Evolutionary conservation across 53 echinoderm and acorn worm genomes (phyloP).

Genomic region (Antedon mediterranea): DNA sequence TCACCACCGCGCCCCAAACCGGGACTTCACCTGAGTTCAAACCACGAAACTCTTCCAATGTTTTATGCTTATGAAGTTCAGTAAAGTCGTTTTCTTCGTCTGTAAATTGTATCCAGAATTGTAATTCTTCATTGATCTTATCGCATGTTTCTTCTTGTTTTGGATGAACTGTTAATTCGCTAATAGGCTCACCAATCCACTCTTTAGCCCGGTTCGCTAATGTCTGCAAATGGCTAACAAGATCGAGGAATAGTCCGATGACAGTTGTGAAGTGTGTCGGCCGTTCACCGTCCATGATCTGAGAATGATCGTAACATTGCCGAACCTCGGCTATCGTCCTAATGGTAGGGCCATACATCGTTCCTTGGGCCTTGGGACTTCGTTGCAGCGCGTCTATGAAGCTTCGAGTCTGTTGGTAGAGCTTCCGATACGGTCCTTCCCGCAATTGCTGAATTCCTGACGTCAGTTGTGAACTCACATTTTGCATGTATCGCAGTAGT

Average conservation of each 20-base stretch:
- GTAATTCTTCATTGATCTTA: slow-evolving; percentile 44
- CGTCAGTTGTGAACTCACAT: slow-evolving; percentile 50
- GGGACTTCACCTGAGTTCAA: slow-evolving; percentile 81
- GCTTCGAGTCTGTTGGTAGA: slow-evolving; percentile 80
- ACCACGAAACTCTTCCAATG: slow-evolving; percentile 78
- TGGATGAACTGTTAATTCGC: slow-evolving; percentile 55
- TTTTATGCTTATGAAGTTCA: slow-evolving; percentile 65
- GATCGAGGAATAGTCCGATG: slow-evolving; percentile 40
- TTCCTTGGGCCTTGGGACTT: slow-evolving; percentile 44
- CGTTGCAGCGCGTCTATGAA: slow-evolving; percentile 70
- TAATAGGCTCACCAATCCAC: slow-evolving; percentile 62
- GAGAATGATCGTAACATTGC: slow-evolving; percentile 63
- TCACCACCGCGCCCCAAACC: slow-evolving; percentile 83
- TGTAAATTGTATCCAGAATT: slow-evolving; percentile 52
- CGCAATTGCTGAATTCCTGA: slow-evolving; percentile 41
- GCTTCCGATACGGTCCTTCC: slow-evolving; percentile 45
- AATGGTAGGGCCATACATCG: slow-evolving; percentile 70
- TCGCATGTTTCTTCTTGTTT: slow-evolving; percentile 32
- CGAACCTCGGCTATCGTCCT: slow-evolving; percentile 52
- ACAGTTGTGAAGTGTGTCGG: slow-evolving; percentile 66
- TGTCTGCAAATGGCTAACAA: slow-evolving; percentile 36
- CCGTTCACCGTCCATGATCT: slow-evolving; percentile 34
- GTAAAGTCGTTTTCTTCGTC: slow-evolving; percentile 71
- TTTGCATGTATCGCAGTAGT: slow-evolving; percentile 42
- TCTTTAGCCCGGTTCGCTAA: slow-evolving; percentile 36